These are phyloP conservation scores for Cryptoprocta ferox DNA, from an alignment of 2,797 vertebrate species.

Conservation along the genomic window DNA sequence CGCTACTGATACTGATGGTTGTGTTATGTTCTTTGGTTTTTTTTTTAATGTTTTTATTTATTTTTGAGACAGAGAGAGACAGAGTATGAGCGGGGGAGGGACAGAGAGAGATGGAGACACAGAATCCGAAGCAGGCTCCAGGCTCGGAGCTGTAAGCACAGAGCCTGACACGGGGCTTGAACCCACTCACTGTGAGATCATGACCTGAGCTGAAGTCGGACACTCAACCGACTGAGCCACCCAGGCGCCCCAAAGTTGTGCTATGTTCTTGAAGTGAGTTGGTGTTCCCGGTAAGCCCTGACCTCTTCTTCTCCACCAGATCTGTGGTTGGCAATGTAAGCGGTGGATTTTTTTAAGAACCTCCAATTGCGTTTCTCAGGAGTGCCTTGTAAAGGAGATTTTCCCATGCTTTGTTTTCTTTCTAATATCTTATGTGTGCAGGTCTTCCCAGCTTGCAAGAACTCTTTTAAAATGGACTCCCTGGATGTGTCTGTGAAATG, in stretches of 20 bases:
- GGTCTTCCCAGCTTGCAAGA: conserved; percentile 56
- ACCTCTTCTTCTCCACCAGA: conserved; percentile 1
- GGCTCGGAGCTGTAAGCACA: too few species aligned
- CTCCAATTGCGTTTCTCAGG: conserved; percentile 63
- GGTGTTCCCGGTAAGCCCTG: background rate
- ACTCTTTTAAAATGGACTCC: conserved; percentile 65
- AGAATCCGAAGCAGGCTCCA: too few species aligned
- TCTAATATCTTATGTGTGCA: background rate
- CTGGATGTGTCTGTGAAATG: conserved; percentile 62
- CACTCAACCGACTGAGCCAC: too few species aligned
- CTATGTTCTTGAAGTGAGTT: conserved; percentile 21
- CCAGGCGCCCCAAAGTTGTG: background rate
- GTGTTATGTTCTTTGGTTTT: background rate
- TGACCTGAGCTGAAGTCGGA: too few species aligned
- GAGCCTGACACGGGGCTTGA: too few species aligned
- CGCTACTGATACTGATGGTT: conserved; percentile 11
- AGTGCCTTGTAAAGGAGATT: conserved; percentile 33
- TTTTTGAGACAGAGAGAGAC: too few species aligned
- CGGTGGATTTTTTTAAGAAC: background rate
- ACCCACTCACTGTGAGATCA: too few species aligned
- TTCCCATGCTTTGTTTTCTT: background rate
- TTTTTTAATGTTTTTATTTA: too few species aligned
- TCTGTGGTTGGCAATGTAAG: conserved; percentile 2
- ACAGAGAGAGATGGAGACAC: too few species aligned
- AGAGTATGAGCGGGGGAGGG: too few species aligned